Conservation (phyloP, 2,113 vertebrate genomes). For the Chitala chitala region DNA sequence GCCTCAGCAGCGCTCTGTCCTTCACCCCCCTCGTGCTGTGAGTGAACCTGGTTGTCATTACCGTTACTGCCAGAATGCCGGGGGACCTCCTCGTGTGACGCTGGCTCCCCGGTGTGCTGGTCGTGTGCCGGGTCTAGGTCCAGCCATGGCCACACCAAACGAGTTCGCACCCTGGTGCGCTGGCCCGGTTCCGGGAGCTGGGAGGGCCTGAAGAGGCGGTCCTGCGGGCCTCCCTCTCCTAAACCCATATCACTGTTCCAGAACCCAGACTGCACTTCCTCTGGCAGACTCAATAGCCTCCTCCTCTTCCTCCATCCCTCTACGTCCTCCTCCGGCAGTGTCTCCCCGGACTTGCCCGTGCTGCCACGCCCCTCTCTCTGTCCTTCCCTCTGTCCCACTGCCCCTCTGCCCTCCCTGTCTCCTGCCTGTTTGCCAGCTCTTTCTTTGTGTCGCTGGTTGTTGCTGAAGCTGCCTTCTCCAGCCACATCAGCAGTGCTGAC, state of each 20-base stretch:
- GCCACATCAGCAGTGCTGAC: slow-evolving; percentile 9
- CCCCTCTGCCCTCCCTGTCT: slow-evolving; percentile 44
- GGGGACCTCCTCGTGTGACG: not conserved
- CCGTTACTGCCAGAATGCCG: not conserved
- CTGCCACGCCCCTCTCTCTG: not conserved
- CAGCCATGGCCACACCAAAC: not conserved
- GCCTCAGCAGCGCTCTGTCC: slow-evolving; percentile 33
- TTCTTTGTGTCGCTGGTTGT: not conserved
- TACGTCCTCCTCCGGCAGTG: slow-evolving; percentile 24
- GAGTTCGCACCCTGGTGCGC: not conserved
- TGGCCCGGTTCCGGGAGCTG: not conserved
- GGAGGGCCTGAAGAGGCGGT: not conserved
- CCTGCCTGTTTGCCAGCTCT: slow-evolving; percentile 38
- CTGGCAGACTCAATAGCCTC: slow-evolving; percentile 50
- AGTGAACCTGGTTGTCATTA: not conserved
- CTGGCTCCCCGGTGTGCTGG: not conserved
- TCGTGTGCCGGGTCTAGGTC: not conserved
- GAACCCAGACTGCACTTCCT: slow-evolving; percentile 31
- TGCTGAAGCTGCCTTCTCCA: slow-evolving; percentile 22
- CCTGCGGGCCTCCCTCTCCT: not conserved
- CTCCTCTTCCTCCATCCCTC: slow-evolving; percentile 51
- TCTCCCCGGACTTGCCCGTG: slow-evolving; percentile 35
- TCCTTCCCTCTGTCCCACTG: slow-evolving; percentile 28
- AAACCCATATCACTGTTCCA: not conserved
- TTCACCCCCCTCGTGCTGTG: not conserved